Evolutionary conservation across 2,113 vertebrate species (phyloP), one percentile per base, ranked within the genome.

Genomic region (Brachyistius frenatus): DNA sequence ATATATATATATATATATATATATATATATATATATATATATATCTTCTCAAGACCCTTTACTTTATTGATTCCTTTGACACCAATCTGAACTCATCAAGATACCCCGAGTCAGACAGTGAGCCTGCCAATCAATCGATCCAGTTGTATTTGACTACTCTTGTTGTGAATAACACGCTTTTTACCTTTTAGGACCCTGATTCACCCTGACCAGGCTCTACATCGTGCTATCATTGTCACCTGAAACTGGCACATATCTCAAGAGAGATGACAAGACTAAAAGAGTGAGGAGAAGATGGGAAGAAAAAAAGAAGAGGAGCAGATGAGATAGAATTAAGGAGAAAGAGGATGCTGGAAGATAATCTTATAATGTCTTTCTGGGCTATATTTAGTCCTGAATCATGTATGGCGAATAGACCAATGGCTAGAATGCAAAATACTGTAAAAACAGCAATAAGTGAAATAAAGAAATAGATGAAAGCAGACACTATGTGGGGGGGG

Each of bases 331-430:
- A 47, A 30, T 30, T 30, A 56, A 69, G 2, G 47, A 69, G 61
- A 65, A 60, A 69, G 35, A 76, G 63, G 61, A 79, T 78, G 68
- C 66, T 60, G 73, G 58, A 58, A 67, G 61, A 36, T 90, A 85
- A 91, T 92, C 87, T 76, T 72, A 70, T 91, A 83, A 90, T 60
- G 79, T 87, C 83, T 67, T 61, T 66, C 75, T 63, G 54, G 52
- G 76, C 78, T 91, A 93, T 86, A 89, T 89, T 87, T 93, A 89
- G 88, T 46, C 15, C 58, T 52, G 77, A 80, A 83, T 85, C 68
- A 15, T 70, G 76, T 83, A 76, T 62, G 70, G 78, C 66, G 70
- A 33, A 70, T 84, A 81, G 82, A 82, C 84, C 70, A 16, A 74
- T 47, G 64, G 78, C 44, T 60, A 52, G 23, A 70, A 83, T 52